These are phyloP conservation scores for Danio aesculapii DNA, from an alignment of 2,797 vertebrate species.

Conservation along the genomic window DNA sequence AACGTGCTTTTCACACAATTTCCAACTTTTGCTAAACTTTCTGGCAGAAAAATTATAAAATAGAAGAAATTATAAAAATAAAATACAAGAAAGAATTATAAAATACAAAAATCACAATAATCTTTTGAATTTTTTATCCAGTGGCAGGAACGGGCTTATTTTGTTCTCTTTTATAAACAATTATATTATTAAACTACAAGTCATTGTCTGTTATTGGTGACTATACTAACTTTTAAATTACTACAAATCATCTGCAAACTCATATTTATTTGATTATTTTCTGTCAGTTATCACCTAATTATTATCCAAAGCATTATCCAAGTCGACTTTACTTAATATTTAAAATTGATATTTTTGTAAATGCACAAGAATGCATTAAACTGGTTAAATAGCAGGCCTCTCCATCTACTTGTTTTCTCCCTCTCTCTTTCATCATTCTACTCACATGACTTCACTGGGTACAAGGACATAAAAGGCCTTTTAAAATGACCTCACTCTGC, in stretches of 20 bases:
- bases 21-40: too few relatives aligned
- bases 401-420: slow-evolving; percentile 11
- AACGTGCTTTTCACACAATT: too few relatives aligned
- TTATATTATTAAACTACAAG: too few relatives aligned
- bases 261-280: background rate
- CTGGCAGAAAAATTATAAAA: too few relatives aligned
- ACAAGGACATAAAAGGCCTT: slow-evolving; percentile 53
- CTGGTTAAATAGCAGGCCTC: background rate
- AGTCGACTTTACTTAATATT: background rate
- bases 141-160: background rate
- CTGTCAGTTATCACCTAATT: background rate
- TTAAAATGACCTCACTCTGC: slow-evolving; percentile 47
- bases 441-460: slow-evolving; percentile 53
- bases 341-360: background rate
- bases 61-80: too few relatives aligned
- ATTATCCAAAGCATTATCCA: background rate
- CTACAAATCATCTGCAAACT: background rate
- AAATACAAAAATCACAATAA: too few relatives aligned
- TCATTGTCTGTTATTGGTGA: background rate
- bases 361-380: background rate
- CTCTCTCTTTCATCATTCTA: slow-evolving; percentile 29
- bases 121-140: too few relatives aligned
- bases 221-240: background rate
- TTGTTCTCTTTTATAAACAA: background rate
- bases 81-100: too few relatives aligned